A percentile compares a stretch with the other conserved stretches of the same genome.
These are phyloP conservation scores for Intellagama lesueurii DNA, from an alignment of 2,797 vertebrate species.

Conservation along the genomic window DNA sequence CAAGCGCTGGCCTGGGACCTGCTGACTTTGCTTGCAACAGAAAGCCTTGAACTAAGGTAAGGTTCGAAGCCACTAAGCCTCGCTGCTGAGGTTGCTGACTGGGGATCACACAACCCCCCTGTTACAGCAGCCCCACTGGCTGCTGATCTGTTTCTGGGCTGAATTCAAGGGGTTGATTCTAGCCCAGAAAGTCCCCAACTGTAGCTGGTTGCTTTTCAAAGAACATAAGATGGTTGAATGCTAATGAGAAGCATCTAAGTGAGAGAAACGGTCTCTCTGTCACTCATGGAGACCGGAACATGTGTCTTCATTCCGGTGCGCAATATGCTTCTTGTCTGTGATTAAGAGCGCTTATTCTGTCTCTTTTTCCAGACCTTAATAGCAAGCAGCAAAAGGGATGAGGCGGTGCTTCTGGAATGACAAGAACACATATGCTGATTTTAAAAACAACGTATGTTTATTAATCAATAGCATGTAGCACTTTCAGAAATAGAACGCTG, in stretches of 20 bases:
- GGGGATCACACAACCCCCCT: no score
- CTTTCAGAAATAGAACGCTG: slow-evolving; percentile 63
- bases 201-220: neutral
- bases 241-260: slow-evolving; percentile 51
- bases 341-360: slow-evolving; percentile 61
- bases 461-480: slow-evolving; percentile 70
- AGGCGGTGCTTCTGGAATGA: slow-evolving; percentile 58
- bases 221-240: no score
- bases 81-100: no score
- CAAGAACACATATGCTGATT: slow-evolving; percentile 60
- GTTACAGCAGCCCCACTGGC: no score
- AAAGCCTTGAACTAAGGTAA: slow-evolving; percentile 87
- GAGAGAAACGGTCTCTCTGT: slow-evolving; percentile 50
- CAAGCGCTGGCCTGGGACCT: slow-evolving; percentile 90
- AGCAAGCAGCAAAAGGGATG: slow-evolving; percentile 58
- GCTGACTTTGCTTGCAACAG: slow-evolving; percentile 83
- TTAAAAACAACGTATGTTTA: slow-evolving; percentile 71
- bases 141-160: no score
- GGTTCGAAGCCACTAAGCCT: neutral
- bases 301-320: slow-evolving; percentile 49
- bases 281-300: slow-evolving; percentile 53
- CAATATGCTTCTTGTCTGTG: slow-evolving; percentile 64
- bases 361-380: slow-evolving; percentile 45
- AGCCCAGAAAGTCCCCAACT: no score
- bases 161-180: no score